phyloP scores from a whole-genome alignment of 2,888 invertebrate genomes.

The Orthosia incerta region DNA sequence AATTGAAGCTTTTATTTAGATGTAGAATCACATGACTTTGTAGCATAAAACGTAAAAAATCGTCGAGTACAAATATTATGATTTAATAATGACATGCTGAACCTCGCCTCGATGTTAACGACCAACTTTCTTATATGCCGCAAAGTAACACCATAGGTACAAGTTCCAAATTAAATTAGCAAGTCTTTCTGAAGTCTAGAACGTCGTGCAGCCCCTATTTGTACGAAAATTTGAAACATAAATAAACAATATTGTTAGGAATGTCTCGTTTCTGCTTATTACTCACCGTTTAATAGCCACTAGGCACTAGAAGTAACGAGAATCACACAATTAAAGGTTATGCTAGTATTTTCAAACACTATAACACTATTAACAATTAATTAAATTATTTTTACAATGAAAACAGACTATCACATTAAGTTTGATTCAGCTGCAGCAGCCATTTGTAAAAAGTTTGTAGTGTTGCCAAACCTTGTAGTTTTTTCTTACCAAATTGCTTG shows the following conservation, averaged over 20 bases:
- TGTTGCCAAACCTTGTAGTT: neutral
- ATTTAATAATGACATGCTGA: slow-evolving; percentile 28
- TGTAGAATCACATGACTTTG: neutral
- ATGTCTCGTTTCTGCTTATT: slow-evolving; percentile 37
- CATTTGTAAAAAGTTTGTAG: slow-evolving; percentile 54
- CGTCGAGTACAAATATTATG: slow-evolving; percentile 40
- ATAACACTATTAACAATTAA: slow-evolving; percentile 54
- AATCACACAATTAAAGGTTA: slow-evolving; percentile 45
- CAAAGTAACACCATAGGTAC: slow-evolving; percentile 19
- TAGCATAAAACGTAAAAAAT: slow-evolving; percentile 18
- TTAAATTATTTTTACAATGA: slow-evolving; percentile 62
- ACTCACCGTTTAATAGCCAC: slow-evolving; percentile 56
- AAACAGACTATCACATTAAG: slow-evolving; percentile 62
- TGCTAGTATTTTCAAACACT: slow-evolving; percentile 52
- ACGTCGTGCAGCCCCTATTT: slow-evolving; percentile 22
- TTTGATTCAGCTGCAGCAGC: slow-evolving; percentile 64
- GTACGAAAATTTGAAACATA: slow-evolving; percentile 54
- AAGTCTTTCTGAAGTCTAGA: slow-evolving; percentile 12
- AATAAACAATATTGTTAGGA: slow-evolving; percentile 59
- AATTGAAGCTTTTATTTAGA: neutral
- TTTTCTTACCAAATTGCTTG: slow-evolving; percentile 9
- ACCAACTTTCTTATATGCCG: slow-evolving; percentile 12
- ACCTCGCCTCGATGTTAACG: slow-evolving; percentile 44
- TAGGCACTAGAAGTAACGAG: slow-evolving; percentile 51
- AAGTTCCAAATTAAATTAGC: slow-evolving; percentile 56